A percentile compares a stretch with the other conserved stretches of the same genome.
Conservation (phyloP, 1,140 invertebrate genomes). For the Drosophila neocordata region DNA sequence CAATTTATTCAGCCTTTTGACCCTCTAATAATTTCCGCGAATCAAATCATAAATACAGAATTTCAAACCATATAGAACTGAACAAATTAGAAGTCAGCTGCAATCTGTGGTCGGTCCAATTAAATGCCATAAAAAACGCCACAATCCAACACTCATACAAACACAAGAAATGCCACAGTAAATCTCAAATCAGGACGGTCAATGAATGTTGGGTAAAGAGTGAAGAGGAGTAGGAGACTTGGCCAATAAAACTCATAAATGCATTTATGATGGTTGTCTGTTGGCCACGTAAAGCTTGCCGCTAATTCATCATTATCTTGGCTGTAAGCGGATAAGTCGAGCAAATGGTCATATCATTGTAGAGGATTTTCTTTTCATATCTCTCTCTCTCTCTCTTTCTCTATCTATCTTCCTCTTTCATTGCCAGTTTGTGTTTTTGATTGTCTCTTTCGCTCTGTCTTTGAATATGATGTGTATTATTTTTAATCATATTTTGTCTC, state of each 20-base stretch:
- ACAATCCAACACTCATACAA: constrained; percentile 27
- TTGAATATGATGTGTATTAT: constrained; percentile 42
- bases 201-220: not conserved
- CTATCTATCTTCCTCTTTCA: not conserved
- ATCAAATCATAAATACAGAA: constrained; percentile 73
- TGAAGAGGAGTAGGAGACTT: not conserved
- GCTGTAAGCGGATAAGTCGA: constrained; percentile 54
- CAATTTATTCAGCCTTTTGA: constrained; percentile 23
- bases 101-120: constrained; percentile 66
- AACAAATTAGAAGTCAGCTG: constrained; percentile 50
- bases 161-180: constrained; percentile 56
- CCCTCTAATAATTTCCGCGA: constrained; percentile 63
- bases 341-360: constrained; percentile 29
- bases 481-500: constrained; percentile 75
- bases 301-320: constrained; percentile 63
- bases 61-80: constrained; percentile 23
- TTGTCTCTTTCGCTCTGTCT: constrained; percentile 5
- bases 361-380: constrained; percentile 29
- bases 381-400: not conserved
- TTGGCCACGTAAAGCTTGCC: constrained; percentile 32
- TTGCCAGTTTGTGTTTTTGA: constrained; percentile 2
- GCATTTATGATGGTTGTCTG: constrained; percentile 64
- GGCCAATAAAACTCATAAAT: constrained; percentile 67
- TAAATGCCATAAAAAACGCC: constrained; percentile 74
- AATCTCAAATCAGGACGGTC: constrained; percentile 44